A percentile compares a stretch with the other conserved stretches of the same genome.
These are phyloP conservation scores for Coregonus suidteri DNA, from an alignment of 2,797 vertebrate species.

Conservation along the genomic window DNA sequence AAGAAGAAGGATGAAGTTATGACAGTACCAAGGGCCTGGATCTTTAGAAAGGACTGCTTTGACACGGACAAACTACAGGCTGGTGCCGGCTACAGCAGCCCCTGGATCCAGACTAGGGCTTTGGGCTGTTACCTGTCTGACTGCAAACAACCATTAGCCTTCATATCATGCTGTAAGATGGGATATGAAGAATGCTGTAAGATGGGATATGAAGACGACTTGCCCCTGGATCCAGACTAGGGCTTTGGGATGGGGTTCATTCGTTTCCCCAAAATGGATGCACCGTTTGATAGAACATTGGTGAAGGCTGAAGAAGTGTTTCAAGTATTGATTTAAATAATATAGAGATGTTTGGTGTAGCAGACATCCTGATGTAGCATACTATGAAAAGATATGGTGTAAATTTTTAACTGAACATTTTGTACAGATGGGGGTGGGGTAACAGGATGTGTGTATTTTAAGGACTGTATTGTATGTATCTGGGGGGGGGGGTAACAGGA, in stretches of 20 bases:
- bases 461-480: not conserved
- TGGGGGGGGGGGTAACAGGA: not conserved
- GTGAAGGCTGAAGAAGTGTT: constrained; percentile 11
- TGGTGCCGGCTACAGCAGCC: not conserved
- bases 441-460: constrained; percentile 11
- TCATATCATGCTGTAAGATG: not conserved
- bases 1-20: not conserved
- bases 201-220: too few species aligned
- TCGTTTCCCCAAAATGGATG: not conserved
- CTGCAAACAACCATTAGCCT: not conserved
- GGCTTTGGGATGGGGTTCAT: too few species aligned
- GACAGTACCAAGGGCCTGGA: not conserved
- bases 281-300: constrained; percentile 15
- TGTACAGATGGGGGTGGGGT: constrained; percentile 24
- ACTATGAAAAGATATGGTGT: constrained; percentile 19
- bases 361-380: constrained; percentile 41
- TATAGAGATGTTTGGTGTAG: constrained; percentile 35
- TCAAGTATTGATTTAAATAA: constrained; percentile 33
- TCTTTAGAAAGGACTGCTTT: too few species aligned
- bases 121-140: not conserved
- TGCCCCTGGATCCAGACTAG: too few species aligned
- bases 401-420: constrained; percentile 32
- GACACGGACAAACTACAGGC: too few species aligned
- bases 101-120: not conserved
- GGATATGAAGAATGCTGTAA: not conserved